Conservation (phyloP, 2,113 vertebrate genomes). For the Myodes glareolus region DNA sequence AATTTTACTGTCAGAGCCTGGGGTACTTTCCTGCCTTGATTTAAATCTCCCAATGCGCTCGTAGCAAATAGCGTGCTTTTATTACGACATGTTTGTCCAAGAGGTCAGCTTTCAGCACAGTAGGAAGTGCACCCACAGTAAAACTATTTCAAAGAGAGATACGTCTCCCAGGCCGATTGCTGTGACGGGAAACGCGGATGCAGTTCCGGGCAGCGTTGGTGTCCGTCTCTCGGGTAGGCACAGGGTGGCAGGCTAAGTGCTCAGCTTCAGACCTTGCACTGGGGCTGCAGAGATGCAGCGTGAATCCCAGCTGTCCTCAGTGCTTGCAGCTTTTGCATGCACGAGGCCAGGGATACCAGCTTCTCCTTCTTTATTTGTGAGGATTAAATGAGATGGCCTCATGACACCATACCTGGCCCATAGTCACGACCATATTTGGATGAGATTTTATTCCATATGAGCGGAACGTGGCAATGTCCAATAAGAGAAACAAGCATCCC, state of each 20-base stretch:
- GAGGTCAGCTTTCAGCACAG: conserved; percentile 87
- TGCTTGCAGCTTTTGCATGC: neutral
- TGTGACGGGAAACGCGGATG: conserved; percentile 64
- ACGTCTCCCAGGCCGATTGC: conserved; percentile 76
- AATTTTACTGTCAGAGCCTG: conserved; percentile 89
- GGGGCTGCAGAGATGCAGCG: neutral
- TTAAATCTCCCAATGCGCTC: conserved; percentile 87
- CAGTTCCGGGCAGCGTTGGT: neutral
- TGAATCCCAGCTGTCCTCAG: neutral
- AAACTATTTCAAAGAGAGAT: conserved; percentile 85
- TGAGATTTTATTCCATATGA: neutral
- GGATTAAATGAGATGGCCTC: neutral
- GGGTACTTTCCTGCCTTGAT: conserved; percentile 89
- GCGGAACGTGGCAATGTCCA: neutral
- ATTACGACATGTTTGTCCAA: conserved; percentile 89
- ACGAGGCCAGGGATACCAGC: neutral
- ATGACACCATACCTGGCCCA: neutral
- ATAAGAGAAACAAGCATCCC: neutral
- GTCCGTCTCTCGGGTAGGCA: conserved; percentile 31
- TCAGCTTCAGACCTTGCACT: neutral
- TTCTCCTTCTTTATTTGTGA: neutral
- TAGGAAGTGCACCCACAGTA: conserved; percentile 78
- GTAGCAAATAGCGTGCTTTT: conserved; percentile 88
- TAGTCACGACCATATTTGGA: neutral
- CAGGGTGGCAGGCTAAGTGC: neutral